These are phyloP conservation scores for Pseudochirops corinnae DNA, from an alignment of 2,797 vertebrate genomes.

Conservation along the genomic window DNA sequence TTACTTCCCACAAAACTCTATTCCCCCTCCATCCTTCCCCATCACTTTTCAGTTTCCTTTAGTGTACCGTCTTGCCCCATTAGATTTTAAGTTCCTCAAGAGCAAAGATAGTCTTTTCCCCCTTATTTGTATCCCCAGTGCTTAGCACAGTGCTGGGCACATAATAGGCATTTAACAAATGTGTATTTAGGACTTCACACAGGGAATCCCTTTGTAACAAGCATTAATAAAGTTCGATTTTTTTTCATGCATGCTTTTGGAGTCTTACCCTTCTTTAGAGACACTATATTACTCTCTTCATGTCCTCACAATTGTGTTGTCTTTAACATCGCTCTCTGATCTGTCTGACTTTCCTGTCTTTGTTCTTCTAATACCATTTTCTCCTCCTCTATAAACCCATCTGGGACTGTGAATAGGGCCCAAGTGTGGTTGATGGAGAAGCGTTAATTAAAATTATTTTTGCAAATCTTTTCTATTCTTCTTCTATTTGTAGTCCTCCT, in stretches of 20 bases:
- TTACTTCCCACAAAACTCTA: background rate
- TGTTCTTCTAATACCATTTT: background rate
- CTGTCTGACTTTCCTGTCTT: background rate
- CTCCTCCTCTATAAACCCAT: background rate
- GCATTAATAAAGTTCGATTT: background rate
- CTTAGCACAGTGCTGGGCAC: background rate
- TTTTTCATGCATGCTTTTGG: background rate
- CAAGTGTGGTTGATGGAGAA: background rate
- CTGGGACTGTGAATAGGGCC: background rate
- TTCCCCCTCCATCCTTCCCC: background rate
- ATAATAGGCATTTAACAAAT: background rate
- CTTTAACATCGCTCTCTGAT: background rate
- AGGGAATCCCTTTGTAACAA: background rate
- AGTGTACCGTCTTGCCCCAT: background rate
- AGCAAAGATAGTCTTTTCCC: background rate
- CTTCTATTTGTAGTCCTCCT: background rate
- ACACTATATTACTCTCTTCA: background rate
- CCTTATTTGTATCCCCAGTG: background rate
- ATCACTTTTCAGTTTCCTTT: background rate
- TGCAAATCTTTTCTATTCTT: background rate
- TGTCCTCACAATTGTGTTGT: background rate
- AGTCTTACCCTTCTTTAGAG: background rate
- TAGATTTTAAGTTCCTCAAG: background rate
- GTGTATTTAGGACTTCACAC: background rate
- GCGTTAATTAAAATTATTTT: background rate